Evolutionary conservation across 1,140 invertebrate genomes (phyloP), one percentile per base, ranked within the genome.

Genomic region (Penaeus chinensis): DNA sequence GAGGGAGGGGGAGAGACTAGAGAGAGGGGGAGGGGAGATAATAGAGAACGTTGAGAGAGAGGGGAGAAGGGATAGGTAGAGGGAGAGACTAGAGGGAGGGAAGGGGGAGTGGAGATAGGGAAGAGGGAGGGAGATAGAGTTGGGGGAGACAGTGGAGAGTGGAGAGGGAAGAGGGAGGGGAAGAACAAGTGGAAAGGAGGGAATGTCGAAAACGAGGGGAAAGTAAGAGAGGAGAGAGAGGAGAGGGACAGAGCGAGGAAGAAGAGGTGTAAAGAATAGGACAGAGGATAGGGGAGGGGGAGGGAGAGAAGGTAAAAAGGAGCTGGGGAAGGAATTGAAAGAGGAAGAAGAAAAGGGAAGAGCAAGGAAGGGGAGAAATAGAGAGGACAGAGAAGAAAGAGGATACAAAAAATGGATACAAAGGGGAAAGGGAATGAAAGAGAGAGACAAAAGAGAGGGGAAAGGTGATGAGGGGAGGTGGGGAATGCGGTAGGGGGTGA

Each of bases 241-340:
- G 66, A 37, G 22, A 37, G 69, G 4, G 69, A 24, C 20, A 24
- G 24, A 27, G 37, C 13, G 69, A 37, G 13, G 27, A 20, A 47
- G 78, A 61, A 42, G 60, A 42, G 60, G 78, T 60, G 78, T 60
- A 16, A 80, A 42, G 60, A 42, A 80, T 10, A 60, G 78, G 60
- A 42, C 47, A 37, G 27, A 13, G 22, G 2, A 13, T 10, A 37
- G 3, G 13, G 22, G 76, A 32, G 22, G 27, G 0, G 22, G 20
- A 27, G 20, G 10, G 47, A 54, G 2, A 60, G 78, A 80, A 82
- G 61, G 42, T 5, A 65, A n/a, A 27, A 24, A 62, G n/a, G 5
- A 11, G 61, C 19, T 20, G 71, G 27, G 27, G 27, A 42, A 20
- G 69, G 54, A 37, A 24, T 18, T n/a, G 20, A n/a, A 37, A 42